Base-by-base conservation (phyloP, 2,797 vertebrate genomes). In the Erethizon dorsatum region DNA sequence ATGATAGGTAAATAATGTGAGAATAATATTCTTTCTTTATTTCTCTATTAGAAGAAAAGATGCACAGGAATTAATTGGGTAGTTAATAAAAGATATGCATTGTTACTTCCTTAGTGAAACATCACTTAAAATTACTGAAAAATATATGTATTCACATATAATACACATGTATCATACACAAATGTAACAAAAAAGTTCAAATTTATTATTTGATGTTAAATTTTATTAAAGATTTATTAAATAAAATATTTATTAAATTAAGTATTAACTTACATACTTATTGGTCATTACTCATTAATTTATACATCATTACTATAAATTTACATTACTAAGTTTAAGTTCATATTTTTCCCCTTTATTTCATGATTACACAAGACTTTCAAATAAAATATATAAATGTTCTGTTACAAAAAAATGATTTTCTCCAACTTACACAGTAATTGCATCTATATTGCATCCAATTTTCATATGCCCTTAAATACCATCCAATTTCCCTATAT, bases 351-450 rank as follows among this genome's bases (percentile, higher is more conserved):
- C 2, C 14, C 17, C 18, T 90, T 28, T 56, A 50, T 79, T 78
- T 92, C 18, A 45, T 83, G 22, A 90, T 82, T 88, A 84, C 31
- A 54, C 24, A 77, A 88, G 56, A 88, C 15, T 95, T 96, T 63
- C 13, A 86, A 57, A 9, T 54, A 9, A 69, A 71, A 13, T 77
- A 1, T 56, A 78, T 26, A 75, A 87, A 56, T 86, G 15, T 71
- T 91, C 20, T 84, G 11, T 79, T 8, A 54, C 0, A 54, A 63
- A 77, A 61, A 77, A 33, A 41, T 8, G 31, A 2, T 31, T 54
- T 65, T 50, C 6, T 84, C 1, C 3, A 83, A 75, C 20, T 87
- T 75, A 15, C 10, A 11, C 65, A 75, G 6, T 90, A 75, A 90
- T 59, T 10, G 18, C 88, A 54, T 88, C 2, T 37, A 87, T 1